Evolutionary conservation across 2,888 invertebrate genomes (phyloP).

Genomic region (Eilema depressum): DNA sequence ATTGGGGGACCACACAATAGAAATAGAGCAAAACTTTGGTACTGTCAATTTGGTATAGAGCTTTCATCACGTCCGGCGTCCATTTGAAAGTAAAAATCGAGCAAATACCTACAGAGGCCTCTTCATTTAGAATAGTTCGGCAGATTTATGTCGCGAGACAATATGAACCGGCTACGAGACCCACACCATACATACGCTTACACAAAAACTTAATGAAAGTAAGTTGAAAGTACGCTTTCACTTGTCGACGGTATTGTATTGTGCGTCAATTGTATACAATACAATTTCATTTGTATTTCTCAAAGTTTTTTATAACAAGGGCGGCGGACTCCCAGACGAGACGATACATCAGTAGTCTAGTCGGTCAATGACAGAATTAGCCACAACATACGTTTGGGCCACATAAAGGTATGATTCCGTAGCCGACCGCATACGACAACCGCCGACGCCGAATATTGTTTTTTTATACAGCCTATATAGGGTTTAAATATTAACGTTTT

Average conservation of each 20-base stretch:
- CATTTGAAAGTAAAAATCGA: constrained; percentile 68
- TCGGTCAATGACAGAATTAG: constrained; percentile 51
- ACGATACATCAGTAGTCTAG: constrained; percentile 42
- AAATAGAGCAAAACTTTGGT: constrained; percentile 26
- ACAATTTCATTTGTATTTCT: constrained; percentile 64
- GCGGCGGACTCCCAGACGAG: constrained; percentile 52
- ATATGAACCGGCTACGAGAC: constrained; percentile 75
- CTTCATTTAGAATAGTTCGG: constrained; percentile 65
- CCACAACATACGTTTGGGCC: constrained; percentile 47
- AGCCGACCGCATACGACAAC: no score
- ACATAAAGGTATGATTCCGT: no score
- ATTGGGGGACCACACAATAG: constrained; percentile 7
- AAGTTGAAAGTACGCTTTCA: constrained; percentile 87
- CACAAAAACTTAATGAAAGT: constrained; percentile 86
- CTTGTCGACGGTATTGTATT: constrained; percentile 80
- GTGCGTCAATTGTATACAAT: constrained; percentile 77
- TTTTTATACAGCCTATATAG: no score
- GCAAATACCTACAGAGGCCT: constrained; percentile 61
- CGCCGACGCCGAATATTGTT: no score
- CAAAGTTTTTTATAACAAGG: constrained; percentile 63
- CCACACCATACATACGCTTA: constrained; percentile 81
- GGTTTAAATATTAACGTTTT: no score
- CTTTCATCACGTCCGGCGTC: constrained; percentile 57
- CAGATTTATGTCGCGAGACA: constrained; percentile 81
- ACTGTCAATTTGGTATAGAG: constrained; percentile 50